These are phyloP conservation scores for Bursaphelenchus mucronatus DNA, from an alignment of 1,140 invertebrate species.

Conservation along the genomic window DNA sequence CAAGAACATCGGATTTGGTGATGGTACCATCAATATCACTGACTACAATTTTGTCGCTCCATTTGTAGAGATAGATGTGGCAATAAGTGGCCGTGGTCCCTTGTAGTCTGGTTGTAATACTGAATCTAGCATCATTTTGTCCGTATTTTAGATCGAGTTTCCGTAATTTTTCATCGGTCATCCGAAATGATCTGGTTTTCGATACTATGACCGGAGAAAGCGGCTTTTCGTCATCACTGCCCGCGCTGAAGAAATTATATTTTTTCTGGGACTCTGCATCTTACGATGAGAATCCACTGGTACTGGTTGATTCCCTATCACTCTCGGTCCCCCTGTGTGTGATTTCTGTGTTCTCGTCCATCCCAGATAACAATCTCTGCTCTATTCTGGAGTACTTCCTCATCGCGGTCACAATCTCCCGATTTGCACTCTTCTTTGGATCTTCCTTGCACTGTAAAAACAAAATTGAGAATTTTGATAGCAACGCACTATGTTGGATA, in stretches of 20 bases:
- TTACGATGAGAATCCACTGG: background rate
- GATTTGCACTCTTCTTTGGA: background rate
- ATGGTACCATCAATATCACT: conserved; percentile 99
- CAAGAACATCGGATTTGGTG: conserved; percentile 93
- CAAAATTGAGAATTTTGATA: background rate
- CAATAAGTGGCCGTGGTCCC: conserved; percentile 74
- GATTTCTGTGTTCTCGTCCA: background rate
- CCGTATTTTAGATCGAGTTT: conserved; percentile 70
- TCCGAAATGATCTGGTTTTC: conserved; percentile 66
- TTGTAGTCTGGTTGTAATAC: conserved; percentile 95
- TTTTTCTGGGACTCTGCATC: background rate
- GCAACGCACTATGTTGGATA: background rate
- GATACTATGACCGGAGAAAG: background rate
- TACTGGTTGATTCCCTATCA: background rate
- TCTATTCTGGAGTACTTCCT: conserved; percentile 1
- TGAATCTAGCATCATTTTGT: conserved; percentile 90
- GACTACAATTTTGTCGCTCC: conserved; percentile 93
- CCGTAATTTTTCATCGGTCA: conserved; percentile 83
- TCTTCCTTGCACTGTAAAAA: background rate
- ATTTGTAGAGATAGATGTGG: conserved; percentile 90
- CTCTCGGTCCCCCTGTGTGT: background rate
- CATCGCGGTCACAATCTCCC: background rate
- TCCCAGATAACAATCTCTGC: background rate
- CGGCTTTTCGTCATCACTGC: background rate
- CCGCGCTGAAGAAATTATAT: background rate